phyloP scores from a whole-genome alignment of 2,113 vertebrate species.

The Sceloporus undulatus region DNA sequence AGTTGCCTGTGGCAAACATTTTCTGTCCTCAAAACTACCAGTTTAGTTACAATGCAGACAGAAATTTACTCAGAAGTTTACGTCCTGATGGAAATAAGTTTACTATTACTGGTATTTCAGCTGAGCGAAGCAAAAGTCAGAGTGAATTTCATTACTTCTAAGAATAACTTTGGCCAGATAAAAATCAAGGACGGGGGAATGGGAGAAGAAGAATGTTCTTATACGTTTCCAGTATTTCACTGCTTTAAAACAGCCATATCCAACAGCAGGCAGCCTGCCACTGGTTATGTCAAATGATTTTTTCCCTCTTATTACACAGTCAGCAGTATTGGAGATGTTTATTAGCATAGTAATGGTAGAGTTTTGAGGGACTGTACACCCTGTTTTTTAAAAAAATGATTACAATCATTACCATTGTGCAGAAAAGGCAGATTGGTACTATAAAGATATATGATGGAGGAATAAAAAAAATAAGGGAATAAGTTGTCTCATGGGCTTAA shows the following conservation, averaged over 20 bases:
- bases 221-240: constrained; percentile 44
- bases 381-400: constrained; percentile 15
- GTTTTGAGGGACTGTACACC: constrained; percentile 33
- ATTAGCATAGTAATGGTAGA: constrained; percentile 33
- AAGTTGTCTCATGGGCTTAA: neutral
- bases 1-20: neutral
- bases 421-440: neutral
- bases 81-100: constrained; percentile 10
- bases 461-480: neutral
- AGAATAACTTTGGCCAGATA: neutral
- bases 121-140: neutral
- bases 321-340: constrained; percentile 35
- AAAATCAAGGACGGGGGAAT: constrained; percentile 30
- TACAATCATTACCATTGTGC: neutral
- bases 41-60: constrained; percentile 34
- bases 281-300: neutral
- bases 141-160: constrained; percentile 29
- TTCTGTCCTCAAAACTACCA: constrained; percentile 16
- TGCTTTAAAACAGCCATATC: constrained; percentile 7
- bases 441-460: neutral
- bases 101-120: constrained; percentile 21
- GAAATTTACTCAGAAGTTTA: constrained; percentile 11
- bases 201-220: constrained; percentile 37
- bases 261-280: constrained; percentile 41
- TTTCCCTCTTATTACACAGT: constrained; percentile 34